Conservation (phyloP, 2,113 vertebrate species). For the Oreochromis aureus region DNA sequence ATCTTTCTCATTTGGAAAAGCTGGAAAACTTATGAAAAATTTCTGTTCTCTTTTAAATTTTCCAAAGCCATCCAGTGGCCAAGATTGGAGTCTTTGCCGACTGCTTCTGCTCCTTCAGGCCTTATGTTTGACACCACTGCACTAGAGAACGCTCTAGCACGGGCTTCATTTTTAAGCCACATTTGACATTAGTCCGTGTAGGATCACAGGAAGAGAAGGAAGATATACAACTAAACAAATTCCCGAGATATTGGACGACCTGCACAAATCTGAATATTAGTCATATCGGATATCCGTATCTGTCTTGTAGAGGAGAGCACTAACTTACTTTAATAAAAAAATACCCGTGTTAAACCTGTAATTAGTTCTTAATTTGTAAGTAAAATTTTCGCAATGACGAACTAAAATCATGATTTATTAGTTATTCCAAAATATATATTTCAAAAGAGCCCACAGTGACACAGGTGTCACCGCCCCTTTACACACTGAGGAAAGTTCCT, state of each 20-base stretch:
- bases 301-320: accelerated
- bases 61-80: neutral
- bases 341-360: neutral
- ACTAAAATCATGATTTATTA: neutral
- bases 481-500: neutral
- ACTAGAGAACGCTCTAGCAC: accelerated
- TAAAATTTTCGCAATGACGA: neutral
- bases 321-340: neutral
- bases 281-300: accelerated
- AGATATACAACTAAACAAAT: neutral
- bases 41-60: neutral
- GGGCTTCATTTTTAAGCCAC: neutral
- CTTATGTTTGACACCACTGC: neutral
- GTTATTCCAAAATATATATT: neutral
- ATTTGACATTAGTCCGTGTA: neutral
- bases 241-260: neutral
- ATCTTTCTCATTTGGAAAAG: no score
- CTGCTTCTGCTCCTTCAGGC: neutral
- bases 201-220: neutral
- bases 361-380: neutral
- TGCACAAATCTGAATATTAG: neutral
- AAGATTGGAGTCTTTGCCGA: neutral
- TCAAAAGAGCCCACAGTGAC: neutral
- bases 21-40: no score
- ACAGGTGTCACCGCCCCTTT: neutral